These are phyloP conservation scores for Genyomyrus donnyi DNA, from an alignment of 2,113 vertebrate species.

Conservation along the genomic window DNA sequence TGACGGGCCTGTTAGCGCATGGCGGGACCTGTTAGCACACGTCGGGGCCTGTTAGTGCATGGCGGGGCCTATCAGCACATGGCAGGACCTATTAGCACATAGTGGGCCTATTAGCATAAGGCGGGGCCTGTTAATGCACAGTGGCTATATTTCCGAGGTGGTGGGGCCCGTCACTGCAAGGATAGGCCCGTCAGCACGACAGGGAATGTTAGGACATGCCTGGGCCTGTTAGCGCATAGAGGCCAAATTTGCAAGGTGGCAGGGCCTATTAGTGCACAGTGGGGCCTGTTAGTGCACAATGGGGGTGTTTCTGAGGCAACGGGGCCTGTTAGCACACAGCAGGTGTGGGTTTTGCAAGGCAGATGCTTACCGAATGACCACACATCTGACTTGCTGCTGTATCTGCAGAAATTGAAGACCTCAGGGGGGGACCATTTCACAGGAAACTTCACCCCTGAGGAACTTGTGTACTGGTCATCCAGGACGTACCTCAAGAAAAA, in stretches of 20 bases:
- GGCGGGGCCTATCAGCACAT: no score
- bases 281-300: background rate
- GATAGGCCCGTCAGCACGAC: no score
- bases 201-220: background rate
- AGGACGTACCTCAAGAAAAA: conserved; percentile 72
- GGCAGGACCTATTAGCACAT: background rate
- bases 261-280: no score
- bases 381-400: conserved; percentile 92
- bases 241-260: no score
- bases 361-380: conserved; percentile 81
- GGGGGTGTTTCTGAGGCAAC: background rate
- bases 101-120: background rate
- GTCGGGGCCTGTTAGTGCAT: background rate
- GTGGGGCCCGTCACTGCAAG: background rate
- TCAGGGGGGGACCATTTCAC: conserved; percentile 95
- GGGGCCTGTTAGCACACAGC: background rate
- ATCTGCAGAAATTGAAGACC: conserved; percentile 85
- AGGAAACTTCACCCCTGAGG: conserved; percentile 82
- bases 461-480: conserved; percentile 88
- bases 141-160: no score
- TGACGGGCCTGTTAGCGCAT: no score
- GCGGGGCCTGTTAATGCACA: background rate
- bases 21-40: background rate
- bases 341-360: background rate
- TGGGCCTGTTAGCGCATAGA: background rate